Conservation (phyloP, 2,888 invertebrate species). For the Empis livida region DNA sequence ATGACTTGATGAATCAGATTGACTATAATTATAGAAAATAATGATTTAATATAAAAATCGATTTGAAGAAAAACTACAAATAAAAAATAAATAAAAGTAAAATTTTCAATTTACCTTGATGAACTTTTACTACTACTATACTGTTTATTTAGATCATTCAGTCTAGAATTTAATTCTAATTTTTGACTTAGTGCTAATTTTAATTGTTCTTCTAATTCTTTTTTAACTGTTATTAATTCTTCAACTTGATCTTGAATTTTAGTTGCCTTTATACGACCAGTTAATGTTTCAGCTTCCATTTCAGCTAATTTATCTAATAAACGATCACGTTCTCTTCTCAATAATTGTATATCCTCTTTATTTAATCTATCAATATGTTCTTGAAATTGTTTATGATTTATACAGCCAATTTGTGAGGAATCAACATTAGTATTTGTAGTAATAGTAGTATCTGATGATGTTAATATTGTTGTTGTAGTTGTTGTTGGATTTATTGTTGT, state of each 20-base stretch:
- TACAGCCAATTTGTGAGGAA: conserved; percentile 14
- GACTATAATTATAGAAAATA: conserved; percentile 24
- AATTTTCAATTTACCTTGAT: conserved; percentile 25
- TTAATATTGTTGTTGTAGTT: conserved; percentile 2
- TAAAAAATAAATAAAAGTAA: background rate
- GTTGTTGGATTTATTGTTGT: conserved; percentile 7
- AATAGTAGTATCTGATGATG: too few relatives aligned
- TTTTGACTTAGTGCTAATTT: conserved; percentile 43
- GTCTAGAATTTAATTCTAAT: conserved; percentile 43
- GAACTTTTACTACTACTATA: conserved; percentile 32
- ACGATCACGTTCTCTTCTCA: conserved; percentile 62
- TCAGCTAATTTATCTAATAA: conserved; percentile 61
- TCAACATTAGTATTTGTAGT: conserved; percentile 12
- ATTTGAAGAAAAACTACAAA: background rate
- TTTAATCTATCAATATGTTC: conserved; percentile 28
- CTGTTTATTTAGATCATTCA: conserved; percentile 40
- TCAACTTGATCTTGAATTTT: conserved; percentile 52
- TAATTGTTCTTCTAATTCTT: conserved; percentile 47
- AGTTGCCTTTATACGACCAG: conserved; percentile 50
- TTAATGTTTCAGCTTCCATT: conserved; percentile 61
- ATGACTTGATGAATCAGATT: conserved; percentile 29
- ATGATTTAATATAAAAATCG: background rate
- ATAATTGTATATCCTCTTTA: conserved; percentile 44
- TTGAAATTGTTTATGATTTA: conserved; percentile 29
- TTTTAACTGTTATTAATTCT: conserved; percentile 42